Evolutionary conservation across 2,113 vertebrate species (phyloP), one percentile per base, ranked within the genome.

Genomic region (Barbus barbus): DNA sequence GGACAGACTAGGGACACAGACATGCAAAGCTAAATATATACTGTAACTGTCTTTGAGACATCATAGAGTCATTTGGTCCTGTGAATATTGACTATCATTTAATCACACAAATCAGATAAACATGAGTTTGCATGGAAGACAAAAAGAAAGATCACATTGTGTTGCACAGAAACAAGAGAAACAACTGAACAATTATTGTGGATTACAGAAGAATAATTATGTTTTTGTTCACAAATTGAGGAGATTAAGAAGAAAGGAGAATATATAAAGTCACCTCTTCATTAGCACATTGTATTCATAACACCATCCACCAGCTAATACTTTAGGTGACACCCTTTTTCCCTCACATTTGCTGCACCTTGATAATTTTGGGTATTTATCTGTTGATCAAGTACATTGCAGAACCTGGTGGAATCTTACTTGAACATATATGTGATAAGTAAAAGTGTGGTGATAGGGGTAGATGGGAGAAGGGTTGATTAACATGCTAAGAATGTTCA

Each of bases 21-120:
- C 33, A 69, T 9, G 41, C 36, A 28, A 44, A 36, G 33, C 33
- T 60, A 78, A 69, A 87, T 72, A 81, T 82, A 78, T 44, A 53
- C n/a, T n/a, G n/a, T n/a, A 51, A 75, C 44, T 28, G 72, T 31
- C 63, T 26, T 56, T 22, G 46, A 78, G 67, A 82, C 28, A 87
- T 38, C 14, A 72, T 36, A 26, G 18, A 58, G 61, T 81, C 26
- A 63, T 84, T 63, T 79, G 53, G 33, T 16, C 41, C 44, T 22
- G 22, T 56, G 33, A 69, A 74, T 82, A 67, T 4, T 84, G 61
- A 76, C 77, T 38, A 63, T 41, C 0, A 28, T 69, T 77, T 38
- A 48, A 28, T 76, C 16, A 69, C 6, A 28, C 22, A 26, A 36
- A 58, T 13, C 13, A 20, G 69, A 69, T 12, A 20, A 41, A 72